Base-by-base conservation (phyloP, 2,888 invertebrate species). In the Acleris cristana region DNA sequence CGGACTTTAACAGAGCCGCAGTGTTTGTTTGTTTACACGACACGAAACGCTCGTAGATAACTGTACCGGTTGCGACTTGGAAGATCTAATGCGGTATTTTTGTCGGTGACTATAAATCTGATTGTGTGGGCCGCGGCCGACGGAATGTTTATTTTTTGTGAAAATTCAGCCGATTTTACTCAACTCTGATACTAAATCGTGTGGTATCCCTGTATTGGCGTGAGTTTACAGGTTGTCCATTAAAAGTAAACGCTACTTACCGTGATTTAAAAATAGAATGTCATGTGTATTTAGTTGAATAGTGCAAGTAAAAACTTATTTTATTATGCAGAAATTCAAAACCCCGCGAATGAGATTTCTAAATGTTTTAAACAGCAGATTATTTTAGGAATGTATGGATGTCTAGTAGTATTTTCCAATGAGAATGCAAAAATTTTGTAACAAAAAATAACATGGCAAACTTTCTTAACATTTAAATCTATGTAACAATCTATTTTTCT, bases 41-140 rank as follows among this genome's bases (percentile, higher is more conserved):
- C 71, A 73, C 75, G 70, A 69, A 74, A 71, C 73, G 62, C 69
- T 45, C 54, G 69, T 70, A 71, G 74, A 75, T 73, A 73, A 64
- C 71, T 70, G 69, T 65, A 80, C 80, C 48, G 48, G 75, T 78
- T 76, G 76, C 78, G 85, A 83, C 80, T 84, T 80, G 74, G 82
- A 84, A 83, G 80, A 84, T 82, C 79, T 80, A 73, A 79, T 82
- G 86, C 69, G 86, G 87, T 89, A 89, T 89, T 89, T 90, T 86
- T 86, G 85, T 86, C 84, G 81, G 76, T 80, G 85, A 85, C 79
- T 81, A 87, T 89, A 87, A 88, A 89, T 89, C 85, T 84, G 78
- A 85, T 88, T 88, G 89, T 89, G 89, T 89, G 88, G 88, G 89
- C 74, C 74, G 83, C 64, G 68, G 64, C 65, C 74, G 73, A 72